Base-by-base conservation (phyloP, 2,797 vertebrate species). In the Bucorvus abyssinicus region DNA sequence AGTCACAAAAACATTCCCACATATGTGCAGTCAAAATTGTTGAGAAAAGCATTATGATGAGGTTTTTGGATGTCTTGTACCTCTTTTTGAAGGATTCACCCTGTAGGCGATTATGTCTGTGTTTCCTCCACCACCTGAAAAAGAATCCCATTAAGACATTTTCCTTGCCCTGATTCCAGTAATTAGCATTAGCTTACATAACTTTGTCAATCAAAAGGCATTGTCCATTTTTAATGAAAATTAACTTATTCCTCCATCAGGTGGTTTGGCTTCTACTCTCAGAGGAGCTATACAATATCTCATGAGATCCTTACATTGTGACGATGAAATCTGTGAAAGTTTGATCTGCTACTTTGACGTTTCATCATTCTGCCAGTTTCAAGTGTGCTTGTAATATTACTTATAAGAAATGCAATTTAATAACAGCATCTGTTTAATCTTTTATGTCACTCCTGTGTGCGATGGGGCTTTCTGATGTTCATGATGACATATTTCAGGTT, bases 401-500 rank as follows among this genome's bases (percentile, higher is more conserved):
- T 63, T n/a, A 13, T 24, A 20, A 75, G 49, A 81, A 87, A 44
- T 50, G 12, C 3, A 73, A 53, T 45, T 55, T 32, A 50, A 12
- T 89, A 40, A 24, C 20, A 71, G 10, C 32, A 49, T 52, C 21
- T 53, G 12, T 53, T 75, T 82, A 78, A 71, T 52, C 26, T 7
- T 21, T 0, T 24, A 14, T 52, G n/a, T 26, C 49, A 30, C 2
- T 74, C 17, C 14, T 59, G 1, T 47, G 12, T 34, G 22, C 14
- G 1, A 0, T 50, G 14, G 14, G 3, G 4, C 8, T 61, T 57
- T 34, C 55, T 61, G 45, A 76, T 53, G 57, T 18, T 81, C 14
- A 8, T 7, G 7, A 24, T 1, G 2, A 34, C 23, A 87, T 49
- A 18, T 67, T 95, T 93, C 68, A 59, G n/a, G 5, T 80, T 80